Evolutionary conservation across 2,113 vertebrate genomes (phyloP).

Genomic region (Eublepharis macularius): DNA sequence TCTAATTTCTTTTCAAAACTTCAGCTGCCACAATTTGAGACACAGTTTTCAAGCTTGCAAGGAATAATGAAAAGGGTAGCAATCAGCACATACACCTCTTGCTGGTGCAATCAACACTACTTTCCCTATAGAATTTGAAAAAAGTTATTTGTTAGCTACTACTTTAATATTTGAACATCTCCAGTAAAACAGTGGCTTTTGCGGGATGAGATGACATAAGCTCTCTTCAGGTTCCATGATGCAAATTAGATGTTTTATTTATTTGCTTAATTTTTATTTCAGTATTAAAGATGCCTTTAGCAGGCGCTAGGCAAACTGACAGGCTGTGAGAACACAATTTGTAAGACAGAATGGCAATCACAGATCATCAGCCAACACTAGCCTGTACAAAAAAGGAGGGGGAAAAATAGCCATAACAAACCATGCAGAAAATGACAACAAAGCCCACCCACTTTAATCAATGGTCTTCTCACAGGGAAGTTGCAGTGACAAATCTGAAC

Average conservation of each 20-base stretch:
- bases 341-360: neutral
- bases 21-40: neutral
- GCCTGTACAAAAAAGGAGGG: neutral
- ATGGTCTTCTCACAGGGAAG: neutral
- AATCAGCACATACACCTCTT: constrained; percentile 19
- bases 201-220: constrained; percentile 43
- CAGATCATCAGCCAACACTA: neutral
- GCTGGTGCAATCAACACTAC: constrained; percentile 36
- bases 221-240: constrained; percentile 41
- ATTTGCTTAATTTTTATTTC: constrained; percentile 31
- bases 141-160: constrained; percentile 50
- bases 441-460: neutral
- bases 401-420: neutral
- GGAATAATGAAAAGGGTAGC: neutral
- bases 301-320: neutral
- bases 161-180: constrained; percentile 50
- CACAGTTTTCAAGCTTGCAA: constrained; percentile 31
- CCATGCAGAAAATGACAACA: neutral
- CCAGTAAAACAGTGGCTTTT: constrained; percentile 35
- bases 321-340: neutral
- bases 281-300: neutral
- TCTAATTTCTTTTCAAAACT: constrained; percentile 1
- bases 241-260: constrained; percentile 61
- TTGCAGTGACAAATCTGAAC: neutral
- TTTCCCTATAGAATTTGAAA: constrained; percentile 38